phyloP scores from a whole-genome alignment of 2,888 invertebrate genomes.

The Balanococcus diminutus region DNA sequence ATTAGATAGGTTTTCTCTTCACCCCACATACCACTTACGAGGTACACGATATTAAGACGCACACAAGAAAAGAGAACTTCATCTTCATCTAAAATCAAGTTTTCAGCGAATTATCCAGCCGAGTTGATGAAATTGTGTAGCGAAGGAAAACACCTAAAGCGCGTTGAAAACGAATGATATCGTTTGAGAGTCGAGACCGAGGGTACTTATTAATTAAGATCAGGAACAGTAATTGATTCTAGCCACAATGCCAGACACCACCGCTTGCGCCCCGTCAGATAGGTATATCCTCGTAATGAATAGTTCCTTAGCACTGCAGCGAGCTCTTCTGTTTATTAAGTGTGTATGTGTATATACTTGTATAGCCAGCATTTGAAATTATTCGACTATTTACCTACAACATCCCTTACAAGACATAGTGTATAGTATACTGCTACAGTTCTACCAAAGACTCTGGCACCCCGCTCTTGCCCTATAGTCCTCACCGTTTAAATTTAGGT shows the following conservation, averaged over 20 bases:
- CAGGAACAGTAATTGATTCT: conserved; percentile 24
- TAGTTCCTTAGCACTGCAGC: background rate
- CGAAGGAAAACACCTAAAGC: background rate
- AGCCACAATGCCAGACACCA: background rate
- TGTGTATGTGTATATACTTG: background rate
- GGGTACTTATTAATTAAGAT: conserved; percentile 24
- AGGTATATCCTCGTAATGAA: background rate
- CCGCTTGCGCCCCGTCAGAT: background rate
- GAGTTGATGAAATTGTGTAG: background rate
- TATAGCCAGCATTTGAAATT: background rate
- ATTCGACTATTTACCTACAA: background rate
- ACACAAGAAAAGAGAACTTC: background rate
- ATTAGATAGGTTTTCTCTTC: too few relatives aligned
- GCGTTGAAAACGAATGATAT: background rate
- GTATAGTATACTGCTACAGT: too few relatives aligned
- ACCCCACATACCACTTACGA: too few relatives aligned
- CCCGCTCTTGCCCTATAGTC: too few relatives aligned
- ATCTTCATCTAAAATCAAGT: background rate
- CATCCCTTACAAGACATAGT: too few relatives aligned
- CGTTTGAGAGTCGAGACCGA: background rate
- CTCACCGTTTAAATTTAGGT: background rate
- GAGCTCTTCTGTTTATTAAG: too few relatives aligned
- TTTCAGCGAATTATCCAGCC: background rate
- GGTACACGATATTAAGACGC: too few relatives aligned
- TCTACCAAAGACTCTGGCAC: too few relatives aligned